A percentile compares a stretch with the other conserved stretches of the same genome.
Conservation (phyloP, 2,113 vertebrate genomes). For the Rana temporaria region DNA sequence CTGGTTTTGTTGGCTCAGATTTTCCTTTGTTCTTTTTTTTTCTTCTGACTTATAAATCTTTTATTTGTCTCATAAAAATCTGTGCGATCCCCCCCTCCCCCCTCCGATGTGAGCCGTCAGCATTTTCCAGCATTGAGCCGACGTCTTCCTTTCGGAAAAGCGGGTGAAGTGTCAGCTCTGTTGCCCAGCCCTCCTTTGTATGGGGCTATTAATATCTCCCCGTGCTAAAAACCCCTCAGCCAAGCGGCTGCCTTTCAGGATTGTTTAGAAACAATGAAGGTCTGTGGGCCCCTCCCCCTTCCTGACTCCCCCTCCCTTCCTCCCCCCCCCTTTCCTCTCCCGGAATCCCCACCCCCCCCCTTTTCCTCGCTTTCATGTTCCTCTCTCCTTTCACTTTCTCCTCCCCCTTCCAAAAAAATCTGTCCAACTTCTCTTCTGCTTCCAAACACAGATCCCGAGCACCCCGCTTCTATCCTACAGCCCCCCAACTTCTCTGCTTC, state of each 20-base stretch:
- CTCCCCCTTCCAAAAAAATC: neutral
- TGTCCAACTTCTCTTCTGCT: neutral
- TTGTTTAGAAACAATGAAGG: conserved; percentile 12
- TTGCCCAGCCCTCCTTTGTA: neutral
- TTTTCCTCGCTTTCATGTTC: neutral
- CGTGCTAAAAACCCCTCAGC: neutral
- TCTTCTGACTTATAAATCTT: neutral
- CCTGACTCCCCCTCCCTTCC: neutral
- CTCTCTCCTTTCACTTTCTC: neutral
- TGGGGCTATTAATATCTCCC: neutral
- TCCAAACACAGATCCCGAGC: no score
- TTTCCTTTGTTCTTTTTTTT: neutral
- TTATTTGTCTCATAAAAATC: neutral
- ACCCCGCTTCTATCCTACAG: no score
- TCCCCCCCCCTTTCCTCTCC: neutral
- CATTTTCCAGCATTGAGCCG: neutral
- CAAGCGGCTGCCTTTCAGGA: neutral
- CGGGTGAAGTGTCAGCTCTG: conserved; percentile 6
- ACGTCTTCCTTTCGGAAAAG: neutral
- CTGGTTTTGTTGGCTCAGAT: no score
- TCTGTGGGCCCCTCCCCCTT: neutral
- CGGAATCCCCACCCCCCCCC: neutral
- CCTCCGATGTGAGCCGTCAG: neutral
- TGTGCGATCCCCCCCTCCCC: no score
- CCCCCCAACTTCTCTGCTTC: no score